A percentile compares a stretch with the other conserved stretches of the same genome.
Conservation (phyloP, 2,113 vertebrate species). For the Myodes glareolus region DNA sequence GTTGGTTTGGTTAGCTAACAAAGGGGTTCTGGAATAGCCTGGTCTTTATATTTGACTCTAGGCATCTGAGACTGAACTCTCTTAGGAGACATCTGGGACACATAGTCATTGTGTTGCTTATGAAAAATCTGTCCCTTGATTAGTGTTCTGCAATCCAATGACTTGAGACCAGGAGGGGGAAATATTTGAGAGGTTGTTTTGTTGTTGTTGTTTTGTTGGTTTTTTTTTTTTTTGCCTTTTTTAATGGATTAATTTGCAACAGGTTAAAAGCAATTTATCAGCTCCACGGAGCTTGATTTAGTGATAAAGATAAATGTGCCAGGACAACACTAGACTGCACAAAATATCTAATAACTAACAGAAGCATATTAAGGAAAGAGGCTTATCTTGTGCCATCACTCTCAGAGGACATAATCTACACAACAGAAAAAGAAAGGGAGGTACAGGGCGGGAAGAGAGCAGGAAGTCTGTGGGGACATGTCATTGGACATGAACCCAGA, state of each 20-base stretch:
- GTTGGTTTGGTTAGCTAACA: neutral
- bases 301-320: neutral
- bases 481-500: neutral
- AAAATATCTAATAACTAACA: neutral
- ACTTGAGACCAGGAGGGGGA: neutral
- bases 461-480: neutral
- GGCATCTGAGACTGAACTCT: neutral
- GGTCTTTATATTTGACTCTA: neutral
- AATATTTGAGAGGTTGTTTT: neutral
- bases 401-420: neutral
- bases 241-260: neutral
- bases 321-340: neutral
- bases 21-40: neutral
- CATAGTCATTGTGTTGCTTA: neutral
- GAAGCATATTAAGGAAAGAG: neutral
- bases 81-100: neutral
- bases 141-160: neutral
- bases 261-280: neutral
- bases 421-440: neutral
- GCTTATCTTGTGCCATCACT: neutral
- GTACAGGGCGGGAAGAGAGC: neutral
- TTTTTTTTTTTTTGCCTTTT: neutral
- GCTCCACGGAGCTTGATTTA: neutral
- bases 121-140: neutral
- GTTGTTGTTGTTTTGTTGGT: too few species aligned